A percentile compares a stretch with the other conserved stretches of the same genome.
Conservation (phyloP, 2,797 vertebrate genomes). For the Manis javanica region DNA sequence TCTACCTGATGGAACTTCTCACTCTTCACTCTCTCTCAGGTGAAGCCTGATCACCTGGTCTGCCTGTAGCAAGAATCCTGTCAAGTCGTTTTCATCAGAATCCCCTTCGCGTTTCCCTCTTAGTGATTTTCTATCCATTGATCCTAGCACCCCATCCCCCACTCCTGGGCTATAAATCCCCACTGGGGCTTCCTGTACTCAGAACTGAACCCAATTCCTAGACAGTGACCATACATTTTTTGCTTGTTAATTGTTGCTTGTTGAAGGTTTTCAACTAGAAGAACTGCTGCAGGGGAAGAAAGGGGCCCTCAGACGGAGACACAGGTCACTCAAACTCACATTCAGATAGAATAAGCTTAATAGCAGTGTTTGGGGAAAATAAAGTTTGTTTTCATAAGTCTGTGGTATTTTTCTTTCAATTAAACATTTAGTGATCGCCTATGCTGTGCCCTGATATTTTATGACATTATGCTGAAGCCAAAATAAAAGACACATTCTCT, state of each 20-base stretch:
- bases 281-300: not conserved
- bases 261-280: not conserved
- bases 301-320: not conserved
- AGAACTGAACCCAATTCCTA: not conserved
- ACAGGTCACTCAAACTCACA: not conserved
- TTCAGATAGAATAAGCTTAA: not conserved
- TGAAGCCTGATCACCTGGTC: not conserved
- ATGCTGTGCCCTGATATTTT: not conserved
- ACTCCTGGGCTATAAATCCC: not conserved
- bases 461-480: not conserved
- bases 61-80: not conserved
- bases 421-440: not conserved
- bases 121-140: not conserved
- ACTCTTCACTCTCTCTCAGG: not conserved
- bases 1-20: not conserved
- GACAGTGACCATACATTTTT: not conserved
- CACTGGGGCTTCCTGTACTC: not conserved
- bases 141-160: too few relatives aligned
- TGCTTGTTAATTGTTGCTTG: not conserved
- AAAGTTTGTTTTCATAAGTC: not conserved
- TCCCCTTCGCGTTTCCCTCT: not conserved
- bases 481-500: not conserved
- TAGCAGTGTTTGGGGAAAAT: not conserved
- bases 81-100: not conserved
- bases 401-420: not conserved